A percentile compares a stretch with the other conserved stretches of the same genome.
Conservation (phyloP, 1,140 invertebrate genomes). For the Schlechtendalia chinensis region DNA sequence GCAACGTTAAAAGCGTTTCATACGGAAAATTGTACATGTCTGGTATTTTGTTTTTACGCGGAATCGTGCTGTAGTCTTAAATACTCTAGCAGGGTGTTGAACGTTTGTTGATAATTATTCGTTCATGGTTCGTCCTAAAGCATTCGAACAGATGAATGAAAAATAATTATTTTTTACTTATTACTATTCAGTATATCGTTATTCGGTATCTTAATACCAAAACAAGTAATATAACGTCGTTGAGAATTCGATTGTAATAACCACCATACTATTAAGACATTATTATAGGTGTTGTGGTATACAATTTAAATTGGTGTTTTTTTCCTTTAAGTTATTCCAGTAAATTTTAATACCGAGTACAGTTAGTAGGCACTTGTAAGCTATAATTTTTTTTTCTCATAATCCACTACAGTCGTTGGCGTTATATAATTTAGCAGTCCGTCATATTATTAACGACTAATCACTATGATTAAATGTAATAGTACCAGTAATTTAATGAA, state of each 20-base stretch:
- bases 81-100: no score
- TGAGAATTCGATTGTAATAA: background rate
- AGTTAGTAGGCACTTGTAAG: background rate
- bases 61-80: no score
- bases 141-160: no score
- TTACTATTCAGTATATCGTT: background rate
- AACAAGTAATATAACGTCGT: background rate
- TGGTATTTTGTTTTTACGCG: no score
- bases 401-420: background rate
- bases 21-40: no score
- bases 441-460: conserved; percentile 2
- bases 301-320: background rate
- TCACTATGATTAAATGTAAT: conserved; percentile 20
- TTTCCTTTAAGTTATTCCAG: background rate
- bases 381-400: background rate
- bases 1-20: no score
- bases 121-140: no score
- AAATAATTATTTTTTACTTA: no score
- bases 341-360: conserved; percentile 13
- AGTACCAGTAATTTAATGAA: background rate
- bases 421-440: conserved; percentile 15
- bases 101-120: no score
- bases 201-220: no score
- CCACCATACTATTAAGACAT: background rate
- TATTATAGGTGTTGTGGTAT: background rate